phyloP scores from a whole-genome alignment of 1,140 invertebrate species.

The Lucilia cuprina region DNA sequence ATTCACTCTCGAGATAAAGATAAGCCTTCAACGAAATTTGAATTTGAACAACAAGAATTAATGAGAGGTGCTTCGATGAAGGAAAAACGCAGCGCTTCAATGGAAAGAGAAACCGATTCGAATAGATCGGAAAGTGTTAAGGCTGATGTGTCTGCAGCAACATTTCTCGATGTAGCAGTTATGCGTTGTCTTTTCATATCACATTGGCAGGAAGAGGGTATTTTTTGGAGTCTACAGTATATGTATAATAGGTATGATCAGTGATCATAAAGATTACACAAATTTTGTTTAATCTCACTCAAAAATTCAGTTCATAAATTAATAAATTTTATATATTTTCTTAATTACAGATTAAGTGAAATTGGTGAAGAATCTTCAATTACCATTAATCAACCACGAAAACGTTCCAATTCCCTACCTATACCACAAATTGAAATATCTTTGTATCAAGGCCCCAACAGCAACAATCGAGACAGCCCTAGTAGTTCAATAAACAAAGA shows the following conservation, averaged over 20 bases:
- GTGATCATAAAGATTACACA: too few species aligned
- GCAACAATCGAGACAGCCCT: constrained; percentile 69
- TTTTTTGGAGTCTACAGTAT: constrained; percentile 97
- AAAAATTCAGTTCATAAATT: neutral
- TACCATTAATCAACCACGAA: constrained; percentile 76
- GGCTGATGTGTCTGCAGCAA: constrained; percentile 82
- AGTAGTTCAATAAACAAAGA: constrained; percentile 68
- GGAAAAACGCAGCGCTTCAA: constrained; percentile 67
- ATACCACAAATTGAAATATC: constrained; percentile 92
- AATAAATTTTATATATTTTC: constrained; percentile 36
- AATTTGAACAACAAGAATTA: constrained; percentile 60
- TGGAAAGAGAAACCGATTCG: constrained; percentile 66
- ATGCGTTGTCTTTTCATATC: constrained; percentile 94
- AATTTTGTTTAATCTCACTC: too few species aligned
- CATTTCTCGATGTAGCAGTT: constrained; percentile 95
- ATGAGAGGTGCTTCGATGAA: constrained; percentile 61
- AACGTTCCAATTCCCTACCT: constrained; percentile 89
- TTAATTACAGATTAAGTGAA: constrained; percentile 71
- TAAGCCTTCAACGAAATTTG: constrained; percentile 58
- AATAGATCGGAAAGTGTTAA: constrained; percentile 55
- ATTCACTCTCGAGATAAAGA: constrained; percentile 58
- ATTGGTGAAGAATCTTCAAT: constrained; percentile 80
- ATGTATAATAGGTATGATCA: constrained; percentile 84
- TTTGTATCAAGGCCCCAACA: constrained; percentile 78
- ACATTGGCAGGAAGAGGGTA: constrained; percentile 97